Conservation (phyloP, 1,140 invertebrate species). For the Drosophila busckii region DNA sequence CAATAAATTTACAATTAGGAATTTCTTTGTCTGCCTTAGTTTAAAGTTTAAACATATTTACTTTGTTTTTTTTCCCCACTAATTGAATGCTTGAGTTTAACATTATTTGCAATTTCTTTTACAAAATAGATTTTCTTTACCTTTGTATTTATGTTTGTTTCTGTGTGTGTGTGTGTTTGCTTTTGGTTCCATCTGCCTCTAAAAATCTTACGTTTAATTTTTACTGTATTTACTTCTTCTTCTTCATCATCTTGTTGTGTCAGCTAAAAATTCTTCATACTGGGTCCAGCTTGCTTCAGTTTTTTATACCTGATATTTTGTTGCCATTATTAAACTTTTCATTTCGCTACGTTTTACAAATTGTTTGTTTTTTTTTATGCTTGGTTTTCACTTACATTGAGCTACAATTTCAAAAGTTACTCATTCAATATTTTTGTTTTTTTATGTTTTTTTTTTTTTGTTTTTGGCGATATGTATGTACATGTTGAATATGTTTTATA, state of each 20-base stretch:
- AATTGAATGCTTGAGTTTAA: slow-evolving; percentile 64
- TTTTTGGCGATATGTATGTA: slow-evolving; percentile 69
- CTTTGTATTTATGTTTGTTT: slow-evolving; percentile 16
- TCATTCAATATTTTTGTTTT: slow-evolving; percentile 18
- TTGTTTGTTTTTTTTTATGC: slow-evolving; percentile 12
- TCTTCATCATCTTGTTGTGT: slow-evolving; percentile 20
- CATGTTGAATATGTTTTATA: slow-evolving; percentile 63
- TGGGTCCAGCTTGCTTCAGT: slow-evolving; percentile 73
- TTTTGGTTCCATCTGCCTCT: slow-evolving; percentile 64
- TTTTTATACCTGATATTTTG: slow-evolving; percentile 68
- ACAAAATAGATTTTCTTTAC: slow-evolving; percentile 67
- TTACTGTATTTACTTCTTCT: slow-evolving; percentile 21
- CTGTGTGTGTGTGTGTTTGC: slow-evolving; percentile 5
- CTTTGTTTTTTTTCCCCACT: slow-evolving; percentile 36
- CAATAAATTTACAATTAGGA: slow-evolving; percentile 61
- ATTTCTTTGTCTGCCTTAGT: slow-evolving; percentile 16
- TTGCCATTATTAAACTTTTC: slow-evolving; percentile 48
- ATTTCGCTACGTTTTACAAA: slow-evolving; percentile 6
- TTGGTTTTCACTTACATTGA: slow-evolving; percentile 1
- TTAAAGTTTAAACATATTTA: no score
- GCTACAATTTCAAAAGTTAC: slow-evolving; percentile 22
- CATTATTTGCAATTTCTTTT: slow-evolving; percentile 44
- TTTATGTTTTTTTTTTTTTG: slow-evolving; percentile 20
- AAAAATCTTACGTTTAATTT: slow-evolving; percentile 67
- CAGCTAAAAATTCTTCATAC: slow-evolving; percentile 56